phyloP scores from a whole-genome alignment of 2,113 vertebrate species.

The Xenus cinereus region DNA sequence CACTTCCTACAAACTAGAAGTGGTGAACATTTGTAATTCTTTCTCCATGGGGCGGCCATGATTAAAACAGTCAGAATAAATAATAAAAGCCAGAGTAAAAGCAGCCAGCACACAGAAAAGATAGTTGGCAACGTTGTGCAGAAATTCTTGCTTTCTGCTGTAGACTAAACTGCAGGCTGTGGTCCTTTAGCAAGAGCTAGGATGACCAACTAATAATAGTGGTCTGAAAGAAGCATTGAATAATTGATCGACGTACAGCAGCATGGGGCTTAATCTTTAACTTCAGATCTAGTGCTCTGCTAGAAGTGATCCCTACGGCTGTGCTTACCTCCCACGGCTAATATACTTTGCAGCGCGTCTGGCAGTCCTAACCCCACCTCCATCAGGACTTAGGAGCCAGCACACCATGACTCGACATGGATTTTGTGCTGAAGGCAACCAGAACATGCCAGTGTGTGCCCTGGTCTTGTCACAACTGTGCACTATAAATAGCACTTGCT shows the following conservation, averaged over 20 bases:
- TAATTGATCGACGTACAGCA: neutral
- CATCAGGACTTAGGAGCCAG: neutral
- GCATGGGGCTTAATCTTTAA: neutral
- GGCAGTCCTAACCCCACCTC: neutral
- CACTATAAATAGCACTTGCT: neutral
- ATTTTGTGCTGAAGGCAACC: neutral
- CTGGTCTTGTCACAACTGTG: neutral
- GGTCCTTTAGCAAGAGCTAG: neutral
- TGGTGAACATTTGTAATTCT: neutral
- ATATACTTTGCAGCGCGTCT: fast-evolving
- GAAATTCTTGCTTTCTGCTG: neutral
- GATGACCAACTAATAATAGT: neutral
- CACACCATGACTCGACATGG: neutral
- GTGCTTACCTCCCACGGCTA: neutral
- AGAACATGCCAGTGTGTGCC: fast-evolving
- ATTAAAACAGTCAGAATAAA: neutral
- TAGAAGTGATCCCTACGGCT: neutral
- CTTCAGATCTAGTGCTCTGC: neutral
- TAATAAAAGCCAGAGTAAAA: neutral
- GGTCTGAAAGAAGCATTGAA: neutral
- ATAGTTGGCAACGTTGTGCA: neutral
- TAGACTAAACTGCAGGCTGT: neutral
- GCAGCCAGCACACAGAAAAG: neutral
- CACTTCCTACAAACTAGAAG: neutral
- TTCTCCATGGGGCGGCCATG: neutral